Base-by-base conservation (phyloP, 2,113 vertebrate species). In the Solea solea region DNA sequence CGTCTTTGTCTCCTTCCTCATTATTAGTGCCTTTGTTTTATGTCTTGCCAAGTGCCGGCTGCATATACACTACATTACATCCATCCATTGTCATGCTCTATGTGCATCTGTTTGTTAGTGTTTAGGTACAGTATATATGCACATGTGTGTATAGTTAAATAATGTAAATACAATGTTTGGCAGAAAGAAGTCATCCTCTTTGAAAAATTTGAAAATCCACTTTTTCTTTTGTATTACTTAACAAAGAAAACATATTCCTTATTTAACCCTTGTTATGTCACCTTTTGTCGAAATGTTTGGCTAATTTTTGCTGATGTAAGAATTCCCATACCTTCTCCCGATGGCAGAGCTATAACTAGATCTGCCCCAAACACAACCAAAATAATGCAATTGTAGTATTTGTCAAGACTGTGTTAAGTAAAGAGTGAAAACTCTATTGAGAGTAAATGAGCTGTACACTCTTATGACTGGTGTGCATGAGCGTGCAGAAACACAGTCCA, bases 11-110 rank as follows among this genome's bases (percentile, higher is more conserved):
- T 81, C 44, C 15, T 55, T 56, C 76, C 64, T 83, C 73, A 83
- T 86, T 86, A 77, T 70, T 75, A 72, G 51, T 81, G 69, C 4
- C 45, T 48, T 58, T 12, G 44, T 65, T 85, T 84, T 72, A 82
- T 84, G 82, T 86, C 57, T 63, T 79, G 83, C 85, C 87, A 85
- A 59, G 71, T 55, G 52, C 46, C 15, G 42, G 60, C 44, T 55
- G 51, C 49, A 81, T 73, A 77, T 74, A 13, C 10, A 13, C 45
- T 4, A 64, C 74, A 78, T 78, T 69, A 83, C 2, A 50, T 42
- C 15, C 1, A 10, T 70, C 67, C 56, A 48, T 48, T 48, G 62
- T 67, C 54, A 46, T 74, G 21, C 14, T 72, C 11, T 51, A 44
- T 42, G 50, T 69, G 15, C 68, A 60, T 84, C 59, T 46, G 27